phyloP scores from a whole-genome alignment of 2,797 vertebrate genomes.

The Ataeniobius toweri region DNA sequence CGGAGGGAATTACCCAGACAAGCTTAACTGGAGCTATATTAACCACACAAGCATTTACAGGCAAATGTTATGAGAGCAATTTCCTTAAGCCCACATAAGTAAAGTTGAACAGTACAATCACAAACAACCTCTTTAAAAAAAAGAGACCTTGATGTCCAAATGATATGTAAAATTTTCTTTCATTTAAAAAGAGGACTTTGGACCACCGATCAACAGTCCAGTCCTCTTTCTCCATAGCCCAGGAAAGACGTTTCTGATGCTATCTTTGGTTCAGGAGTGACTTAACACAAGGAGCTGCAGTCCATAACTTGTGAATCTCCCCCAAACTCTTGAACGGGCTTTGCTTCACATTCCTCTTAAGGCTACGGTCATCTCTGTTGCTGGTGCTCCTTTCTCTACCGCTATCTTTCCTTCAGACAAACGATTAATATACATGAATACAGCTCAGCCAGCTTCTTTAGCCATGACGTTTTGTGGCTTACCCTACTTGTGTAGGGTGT shows the following conservation, averaged over 20 bases:
- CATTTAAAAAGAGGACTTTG: not conserved
- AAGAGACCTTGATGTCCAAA: not conserved
- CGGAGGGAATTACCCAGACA: constrained; percentile 64
- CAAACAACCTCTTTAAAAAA: constrained; percentile 3
- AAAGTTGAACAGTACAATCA: constrained; percentile 10
- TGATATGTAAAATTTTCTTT: not conserved
- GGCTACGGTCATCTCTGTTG: not conserved
- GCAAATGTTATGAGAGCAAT: constrained; percentile 28
- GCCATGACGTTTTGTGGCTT: not conserved
- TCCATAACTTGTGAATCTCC: not conserved
- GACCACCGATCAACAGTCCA: not conserved
- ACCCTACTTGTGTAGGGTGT: not conserved
- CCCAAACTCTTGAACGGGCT: not conserved
- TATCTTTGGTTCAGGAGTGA: not conserved
- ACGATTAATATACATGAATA: not conserved
- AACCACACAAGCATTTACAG: constrained; percentile 54
- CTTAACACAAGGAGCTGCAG: not conserved
- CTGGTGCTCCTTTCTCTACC: not conserved
- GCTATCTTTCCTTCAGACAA: not conserved
- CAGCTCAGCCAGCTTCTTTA: not conserved
- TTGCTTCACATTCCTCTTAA: not conserved
- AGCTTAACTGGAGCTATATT: constrained; percentile 56
- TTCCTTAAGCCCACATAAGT: constrained; percentile 27
- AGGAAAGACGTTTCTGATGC: not conserved
- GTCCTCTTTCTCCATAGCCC: not conserved